Base-by-base conservation (phyloP, 2,888 invertebrate genomes). In the Cyclophora albipunctata region DNA sequence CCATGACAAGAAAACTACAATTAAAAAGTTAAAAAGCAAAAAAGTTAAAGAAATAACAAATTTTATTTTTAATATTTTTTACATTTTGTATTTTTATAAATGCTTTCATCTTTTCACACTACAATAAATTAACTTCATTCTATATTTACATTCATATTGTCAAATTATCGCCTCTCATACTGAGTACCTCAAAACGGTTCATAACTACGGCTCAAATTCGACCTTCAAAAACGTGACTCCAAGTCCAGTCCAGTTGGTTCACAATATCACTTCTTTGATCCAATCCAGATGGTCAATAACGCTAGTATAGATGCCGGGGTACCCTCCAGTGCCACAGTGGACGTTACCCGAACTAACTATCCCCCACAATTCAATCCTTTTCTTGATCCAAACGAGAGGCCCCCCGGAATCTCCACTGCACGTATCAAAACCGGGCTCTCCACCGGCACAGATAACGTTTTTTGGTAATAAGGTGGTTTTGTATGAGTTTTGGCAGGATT, bases 381-480 rank as follows among this genome's bases (percentile, higher is more conserved):
- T 55, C 7, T 60, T 64, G 5, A 63, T 43, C 59, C 68, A 68
- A 3, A 71, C 65, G 0, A 82, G 48, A 2, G 82, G 83, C 0
- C 82, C 81, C 0, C 82, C 82, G 0, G 81, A 81, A 50, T 82
- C 83, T 0, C 82, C 82, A 3, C 68, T 63, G 54, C 82, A 82
- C 0, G 78, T 76, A 34, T 82, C 82, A 0, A 75, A 51, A 0
- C 66, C 70, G 1, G 59, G 55, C 48, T 68, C 57, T 0, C 81
- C 82, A 0, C 82, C 82, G 0, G 83, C 82, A 35, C 82, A 82
- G 4, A 82, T 71, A 0, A 65, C 54, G 7, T 66, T 59, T 1
- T 66, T 48, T 0, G 79, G 75, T 0, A 81, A 45, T 3, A 52
- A 46, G 0, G 53, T 59, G 3, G 47, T 34, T 3, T 57, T 58